Conservation (phyloP, 2,797 vertebrate genomes). For the Hippopotamyrus pictus region DNA sequence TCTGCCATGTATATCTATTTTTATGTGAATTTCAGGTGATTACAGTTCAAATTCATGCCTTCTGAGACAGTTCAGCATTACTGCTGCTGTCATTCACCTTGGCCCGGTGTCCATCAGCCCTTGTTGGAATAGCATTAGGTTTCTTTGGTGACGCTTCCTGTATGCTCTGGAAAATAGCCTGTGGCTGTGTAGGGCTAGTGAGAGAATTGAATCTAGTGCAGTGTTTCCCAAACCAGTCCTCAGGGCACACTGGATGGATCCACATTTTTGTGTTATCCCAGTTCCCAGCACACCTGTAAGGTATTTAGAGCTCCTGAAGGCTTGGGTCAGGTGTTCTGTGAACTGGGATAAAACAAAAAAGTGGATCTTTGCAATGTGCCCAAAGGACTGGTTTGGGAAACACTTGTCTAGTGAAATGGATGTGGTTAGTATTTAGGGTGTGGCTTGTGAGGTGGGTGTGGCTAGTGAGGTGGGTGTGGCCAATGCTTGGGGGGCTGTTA, state of each 20-base stretch:
- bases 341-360: not conserved
- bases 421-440: not conserved
- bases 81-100: not conserved
- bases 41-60: not conserved
- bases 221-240: not conserved
- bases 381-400: not conserved
- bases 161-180: not conserved
- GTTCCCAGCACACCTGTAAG: not conserved
- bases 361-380: not conserved
- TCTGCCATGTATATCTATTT: not conserved
- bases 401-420: not conserved
- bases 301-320: not conserved
- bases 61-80: not conserved
- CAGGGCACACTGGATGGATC: not conserved
- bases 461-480: not conserved
- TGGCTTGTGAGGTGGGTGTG: not conserved
- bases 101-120: not conserved
- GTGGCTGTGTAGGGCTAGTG: not conserved
- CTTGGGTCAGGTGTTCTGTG: not conserved
- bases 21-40: not conserved
- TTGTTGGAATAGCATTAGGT: not conserved
- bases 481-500: not conserved
- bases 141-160: not conserved
- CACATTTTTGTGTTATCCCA: not conserved
- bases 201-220: not conserved